Evolutionary conservation across 2,113 vertebrate genomes (phyloP), one percentile per base, ranked within the genome.

Genomic region (Ictalurus punctatus): DNA sequence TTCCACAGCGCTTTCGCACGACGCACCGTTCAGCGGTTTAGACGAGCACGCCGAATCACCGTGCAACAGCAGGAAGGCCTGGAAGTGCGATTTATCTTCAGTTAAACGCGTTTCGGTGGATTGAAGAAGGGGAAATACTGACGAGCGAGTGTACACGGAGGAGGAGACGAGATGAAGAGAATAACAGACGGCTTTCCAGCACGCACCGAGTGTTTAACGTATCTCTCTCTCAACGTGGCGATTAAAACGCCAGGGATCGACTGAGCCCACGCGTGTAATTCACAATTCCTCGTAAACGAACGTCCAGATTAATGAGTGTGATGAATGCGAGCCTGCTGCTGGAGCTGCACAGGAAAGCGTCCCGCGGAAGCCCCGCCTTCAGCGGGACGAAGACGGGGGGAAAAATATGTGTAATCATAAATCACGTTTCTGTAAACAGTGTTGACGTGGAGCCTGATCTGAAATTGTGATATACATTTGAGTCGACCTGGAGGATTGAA

Each of bases 351-450:
- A 40, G 56, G 14, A 83, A 59, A 34, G 30, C 3, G 4, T 30
- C 17, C 13, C 34, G 52, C 16, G 8, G 40, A 82, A 17, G n/a
- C 19, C 34, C 56, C 21, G 56, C 80, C 80, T 83, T 61, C 56
- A 59, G 52, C 58, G 25, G 34, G 37, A 67, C 17, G 88, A 84
- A 86, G 93, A 95, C 93, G 93, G 34, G 59, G 8, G 13, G 59
- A 58, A 93, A 73, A 44, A 89, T 73, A 34, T 65, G 79, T 78
- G 78, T 92, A 91, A 93, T 92, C 95, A 96, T 96, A 95, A 96
- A 96, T 96, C 95, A 96, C 92, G 92, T 93, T 94, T 91, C 92
- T 95, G 94, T 96, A 96, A 96, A 95, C 94, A 96, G 92, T 90
- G 92, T 94, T 96, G 96, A 96, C 95, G 95, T 86, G 19, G 86